Evolutionary conservation across 2,797 vertebrate genomes (phyloP).

Genomic region (Hydrophis major): DNA sequence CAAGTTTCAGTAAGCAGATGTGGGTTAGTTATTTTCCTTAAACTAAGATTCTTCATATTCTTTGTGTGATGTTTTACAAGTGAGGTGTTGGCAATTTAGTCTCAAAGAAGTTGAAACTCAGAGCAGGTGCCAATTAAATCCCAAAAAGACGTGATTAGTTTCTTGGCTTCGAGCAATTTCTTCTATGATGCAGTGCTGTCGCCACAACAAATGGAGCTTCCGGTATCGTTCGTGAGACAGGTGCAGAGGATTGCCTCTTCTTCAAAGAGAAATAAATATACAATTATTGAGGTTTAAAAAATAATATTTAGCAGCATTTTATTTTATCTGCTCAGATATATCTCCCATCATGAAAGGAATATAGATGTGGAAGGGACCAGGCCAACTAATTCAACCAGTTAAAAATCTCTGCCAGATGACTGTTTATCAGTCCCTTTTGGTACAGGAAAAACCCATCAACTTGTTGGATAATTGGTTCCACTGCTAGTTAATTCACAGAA

Average conservation of each 20-base stretch:
- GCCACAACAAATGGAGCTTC: constrained; percentile 94
- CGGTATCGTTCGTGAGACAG: constrained; percentile 90
- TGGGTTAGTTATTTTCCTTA: constrained; percentile 32
- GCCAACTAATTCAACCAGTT: neutral
- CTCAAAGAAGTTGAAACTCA: constrained; percentile 69
- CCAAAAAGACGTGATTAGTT: constrained; percentile 89
- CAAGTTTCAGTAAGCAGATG: constrained; percentile 22
- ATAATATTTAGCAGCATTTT: neutral
- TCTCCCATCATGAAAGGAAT: neutral
- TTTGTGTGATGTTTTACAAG: constrained; percentile 45
- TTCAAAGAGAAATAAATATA: constrained; percentile 58
- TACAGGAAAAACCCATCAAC: neutral
- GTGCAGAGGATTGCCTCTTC: constrained; percentile 93
- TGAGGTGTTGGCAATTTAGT: constrained; percentile 24
- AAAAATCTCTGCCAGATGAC: neutral
- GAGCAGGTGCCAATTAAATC: constrained; percentile 95
- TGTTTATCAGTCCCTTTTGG: neutral
- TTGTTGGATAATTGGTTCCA: neutral
- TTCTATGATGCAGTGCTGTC: constrained; percentile 95
- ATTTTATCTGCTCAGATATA: neutral
- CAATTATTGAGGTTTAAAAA: constrained; percentile 7
- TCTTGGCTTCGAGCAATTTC: constrained; percentile 96
- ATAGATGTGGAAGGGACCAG: neutral
- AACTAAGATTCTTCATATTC: constrained; percentile 24
- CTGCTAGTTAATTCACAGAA: neutral